Evolutionary conservation across 1,140 invertebrate genomes (phyloP), one percentile per base, ranked within the genome.

Genomic region (Platyscapa corneri): DNA sequence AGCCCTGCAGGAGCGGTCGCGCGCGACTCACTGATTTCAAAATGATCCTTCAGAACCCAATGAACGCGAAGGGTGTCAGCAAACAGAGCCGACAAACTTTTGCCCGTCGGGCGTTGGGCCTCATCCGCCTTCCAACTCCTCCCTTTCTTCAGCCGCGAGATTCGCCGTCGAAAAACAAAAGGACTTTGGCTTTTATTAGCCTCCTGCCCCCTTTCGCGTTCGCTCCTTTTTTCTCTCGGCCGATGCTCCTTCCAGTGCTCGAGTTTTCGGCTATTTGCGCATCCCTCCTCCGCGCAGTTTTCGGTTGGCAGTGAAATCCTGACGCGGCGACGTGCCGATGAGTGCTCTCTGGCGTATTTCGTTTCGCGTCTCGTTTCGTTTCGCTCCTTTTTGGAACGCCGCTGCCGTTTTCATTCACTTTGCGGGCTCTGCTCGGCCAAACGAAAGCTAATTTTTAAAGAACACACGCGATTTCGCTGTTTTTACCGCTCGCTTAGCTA

Each of bases 21-120:
- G 49, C 84, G 87, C 91, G 91, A 92, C 88, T 91, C 91, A 93
- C 84, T 93, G 91, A 91, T 86, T 91, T 85, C 88, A 89, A 90
- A 92, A 93, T 89, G 92, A 91, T 92, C 92, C 92, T 93, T 92
- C 89, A 92, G 87, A 89, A 90, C 87, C 87, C 90, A 90, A 86
- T 90, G 90, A 91, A 90, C 87, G 88, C 88, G 89, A 90, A 89
- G 85, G 89, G 89, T 92, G 92, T 93, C 89, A 90, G 92, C 89
- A 93, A 93, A 93, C 92, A 93, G 88, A 93, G 89, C 89, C 92
- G 89, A 81, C 90, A 90, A 93, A 91, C 88, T 87, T 84, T 23
- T 0, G 87, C 88, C 86, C 42, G 76, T 79, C 46, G 74, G 60
- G n/a, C n/a, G n/a, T n/a, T n/a, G n/a, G n/a, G n/a, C n/a, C n/a